Evolutionary conservation across 2,113 vertebrate species (phyloP), one percentile per base, ranked within the genome.

Genomic region (Tangachromis dhanisi): DNA sequence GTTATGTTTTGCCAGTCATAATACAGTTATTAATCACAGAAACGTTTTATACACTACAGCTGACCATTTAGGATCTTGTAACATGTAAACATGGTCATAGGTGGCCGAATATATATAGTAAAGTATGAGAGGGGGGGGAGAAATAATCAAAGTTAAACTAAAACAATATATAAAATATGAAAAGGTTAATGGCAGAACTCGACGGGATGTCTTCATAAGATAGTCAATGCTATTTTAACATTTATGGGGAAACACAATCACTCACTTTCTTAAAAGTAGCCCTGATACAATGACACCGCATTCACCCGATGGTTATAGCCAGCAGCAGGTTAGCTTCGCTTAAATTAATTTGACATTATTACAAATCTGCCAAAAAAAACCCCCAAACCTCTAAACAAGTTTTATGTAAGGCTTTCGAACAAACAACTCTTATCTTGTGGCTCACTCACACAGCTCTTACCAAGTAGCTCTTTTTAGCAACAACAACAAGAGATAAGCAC

Each of bases 31-130:
- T 78, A 13, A 78, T 83, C 16, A 86, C 84, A 76, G 19, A 51
- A 85, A 31, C 24, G 47, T 55, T 57, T 29, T 76, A 14, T 82
- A 47, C 26, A 83, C 10, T 82, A 31, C 13, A 88, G 87, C 51
- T 85, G 80, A 83, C 71, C 31, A 8, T 88, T 86, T n/a, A 83
- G 68, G 33, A 83, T 86, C 55, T 86, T 38, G 57, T 21, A 66
- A 73, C 83, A 29, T 92, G 91, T 92, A 93, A 95, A 94, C 91
- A 86, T 66, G 83, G 19, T 81, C 17, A 80, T n/a, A 82, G 2
- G 45, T 33, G 2, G 71, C 68, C 3, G 3, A 84, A 26, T 66
- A 57, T 26, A 55, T 33, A n/a, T n/a, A 9, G 10, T 82, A 59
- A 16, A 11, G 53, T 54, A 14, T 45, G 54, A 84, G 80, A 3